Evolutionary conservation across 2,797 vertebrate species (phyloP).

Genomic region (Monodelphis domestica): DNA sequence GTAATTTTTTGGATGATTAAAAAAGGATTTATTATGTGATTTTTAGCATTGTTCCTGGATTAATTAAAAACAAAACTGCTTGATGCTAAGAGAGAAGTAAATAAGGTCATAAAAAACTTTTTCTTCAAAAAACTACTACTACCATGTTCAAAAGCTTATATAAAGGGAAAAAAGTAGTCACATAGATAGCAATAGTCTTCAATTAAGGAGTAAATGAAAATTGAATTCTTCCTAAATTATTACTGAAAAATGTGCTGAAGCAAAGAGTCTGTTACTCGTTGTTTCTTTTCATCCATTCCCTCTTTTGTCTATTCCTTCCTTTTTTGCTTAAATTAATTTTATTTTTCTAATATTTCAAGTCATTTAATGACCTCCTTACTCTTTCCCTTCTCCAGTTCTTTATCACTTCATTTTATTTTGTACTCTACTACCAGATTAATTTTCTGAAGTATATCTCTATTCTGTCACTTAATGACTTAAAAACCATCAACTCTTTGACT

Average conservation of each 20-base stretch:
- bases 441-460: neutral
- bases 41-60: neutral
- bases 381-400: neutral
- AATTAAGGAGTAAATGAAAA: neutral
- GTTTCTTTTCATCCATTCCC: neutral
- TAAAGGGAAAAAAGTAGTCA: neutral
- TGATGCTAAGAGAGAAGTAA: neutral
- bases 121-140: neutral
- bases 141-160: neutral
- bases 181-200: neutral
- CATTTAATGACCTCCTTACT: neutral
- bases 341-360: neutral
- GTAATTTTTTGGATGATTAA: neutral
- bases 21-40: neutral
- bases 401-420: neutral
- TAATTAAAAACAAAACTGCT: slow-evolving; percentile 1
- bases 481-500: neutral
- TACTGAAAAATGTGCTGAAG: neutral
- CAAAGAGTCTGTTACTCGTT: neutral
- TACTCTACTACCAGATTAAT: neutral
- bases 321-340: neutral
- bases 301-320: neutral
- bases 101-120: neutral
- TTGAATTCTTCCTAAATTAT: neutral
- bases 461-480: neutral